A percentile compares a stretch with the other conserved stretches of the same genome.
Evolutionary conservation across 30 jellyfish, hydroid and myxozoan species (phyloP).

Genomic region (Clytia hemisphaerica): DNA sequence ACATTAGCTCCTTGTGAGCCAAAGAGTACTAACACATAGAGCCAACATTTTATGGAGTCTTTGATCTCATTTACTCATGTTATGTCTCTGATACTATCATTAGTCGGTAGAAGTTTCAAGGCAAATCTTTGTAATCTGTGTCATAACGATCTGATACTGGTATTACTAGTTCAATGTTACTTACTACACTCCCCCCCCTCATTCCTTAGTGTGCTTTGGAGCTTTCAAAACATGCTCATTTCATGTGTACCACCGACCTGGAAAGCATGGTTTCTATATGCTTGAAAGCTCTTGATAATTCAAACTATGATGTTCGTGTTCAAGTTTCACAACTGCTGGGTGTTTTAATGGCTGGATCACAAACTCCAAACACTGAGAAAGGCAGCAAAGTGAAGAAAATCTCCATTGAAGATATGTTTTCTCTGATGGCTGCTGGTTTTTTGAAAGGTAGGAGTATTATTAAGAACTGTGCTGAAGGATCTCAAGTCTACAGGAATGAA

Average conservation of each 20-base stretch:
- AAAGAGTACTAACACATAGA: no score
- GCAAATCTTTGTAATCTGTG: no score
- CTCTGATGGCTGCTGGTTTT: slow-evolving; percentile 79
- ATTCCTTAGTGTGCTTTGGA: slow-evolving; percentile 84
- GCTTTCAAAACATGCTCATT: slow-evolving; percentile 72
- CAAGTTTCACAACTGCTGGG: slow-evolving; percentile 95
- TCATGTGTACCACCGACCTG: slow-evolving; percentile 80
- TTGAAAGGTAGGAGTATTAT: slow-evolving; percentile 26
- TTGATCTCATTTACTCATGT: no score
- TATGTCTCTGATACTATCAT: no score
- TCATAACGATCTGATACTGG: no score
- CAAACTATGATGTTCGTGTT: slow-evolving; percentile 92
- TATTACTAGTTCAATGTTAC: no score
- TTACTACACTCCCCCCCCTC: no score
- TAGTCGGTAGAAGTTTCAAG: no score
- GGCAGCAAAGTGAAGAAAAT: slow-evolving; percentile 49
- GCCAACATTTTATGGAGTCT: no score
- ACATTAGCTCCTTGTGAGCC: no score
- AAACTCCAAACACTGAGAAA: slow-evolving; percentile 24
- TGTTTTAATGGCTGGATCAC: slow-evolving; percentile 76
- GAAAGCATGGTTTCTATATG: slow-evolving; percentile 85
- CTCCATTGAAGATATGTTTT: slow-evolving; percentile 66
- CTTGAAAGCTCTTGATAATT: slow-evolving; percentile 77
- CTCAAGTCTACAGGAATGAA: no score
- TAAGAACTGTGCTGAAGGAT: no score